These are phyloP conservation scores for Plusia festucae DNA, from an alignment of 2,888 invertebrate species.

Conservation along the genomic window DNA sequence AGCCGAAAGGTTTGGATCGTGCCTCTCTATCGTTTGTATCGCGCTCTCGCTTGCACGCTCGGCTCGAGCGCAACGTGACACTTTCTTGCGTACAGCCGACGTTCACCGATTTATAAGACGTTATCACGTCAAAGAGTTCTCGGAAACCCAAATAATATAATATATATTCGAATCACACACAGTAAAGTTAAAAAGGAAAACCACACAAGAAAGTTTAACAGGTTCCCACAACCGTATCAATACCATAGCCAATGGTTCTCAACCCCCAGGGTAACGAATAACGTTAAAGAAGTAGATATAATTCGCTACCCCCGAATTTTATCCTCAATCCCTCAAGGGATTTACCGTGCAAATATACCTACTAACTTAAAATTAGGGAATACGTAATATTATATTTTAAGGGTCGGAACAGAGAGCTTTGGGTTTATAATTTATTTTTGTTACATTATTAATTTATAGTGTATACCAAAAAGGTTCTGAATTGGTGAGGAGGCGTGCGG, in stretches of 20 bases:
- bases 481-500: too few relatives aligned
- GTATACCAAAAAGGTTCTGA: neutral
- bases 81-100: too few relatives aligned
- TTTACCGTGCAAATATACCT: constrained; percentile 22
- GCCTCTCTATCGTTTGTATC: too few relatives aligned
- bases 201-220: neutral
- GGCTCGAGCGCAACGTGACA: too few relatives aligned
- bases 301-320: constrained; percentile 21
- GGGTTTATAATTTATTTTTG: constrained; percentile 6
- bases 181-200: neutral
- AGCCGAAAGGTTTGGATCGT: too few relatives aligned
- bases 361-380: constrained; percentile 18
- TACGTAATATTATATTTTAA: constrained; percentile 9
- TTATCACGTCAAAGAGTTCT: too few relatives aligned
- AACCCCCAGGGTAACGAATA: constrained; percentile 17
- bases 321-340: constrained; percentile 12
- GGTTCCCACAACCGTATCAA: neutral
- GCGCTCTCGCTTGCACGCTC: too few relatives aligned
- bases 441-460: neutral
- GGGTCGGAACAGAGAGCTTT: neutral
- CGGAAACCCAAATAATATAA: neutral
- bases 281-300: constrained; percentile 35
- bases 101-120: too few relatives aligned
- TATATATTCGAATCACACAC: neutral
- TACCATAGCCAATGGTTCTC: neutral